A percentile compares a stretch with the other conserved stretches of the same genome.
Conservation (phyloP, 2,888 invertebrate species). For the Nymphalis polychloros region DNA sequence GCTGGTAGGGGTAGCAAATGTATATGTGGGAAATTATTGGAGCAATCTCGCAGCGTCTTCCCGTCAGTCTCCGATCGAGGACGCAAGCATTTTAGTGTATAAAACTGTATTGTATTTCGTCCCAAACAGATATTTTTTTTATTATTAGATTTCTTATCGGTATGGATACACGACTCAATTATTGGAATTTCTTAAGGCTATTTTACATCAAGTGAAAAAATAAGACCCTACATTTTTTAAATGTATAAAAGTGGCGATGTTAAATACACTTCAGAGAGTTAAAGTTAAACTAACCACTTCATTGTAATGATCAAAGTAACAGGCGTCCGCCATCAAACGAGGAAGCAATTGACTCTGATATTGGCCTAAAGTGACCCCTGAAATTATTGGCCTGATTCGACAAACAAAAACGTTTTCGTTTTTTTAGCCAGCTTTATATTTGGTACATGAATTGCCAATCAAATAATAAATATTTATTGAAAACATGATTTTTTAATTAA, state of each 20-base stretch:
- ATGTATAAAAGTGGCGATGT: background rate
- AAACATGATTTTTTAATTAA: background rate
- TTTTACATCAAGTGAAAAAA: no score
- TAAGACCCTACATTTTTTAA: background rate
- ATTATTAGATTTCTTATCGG: no score
- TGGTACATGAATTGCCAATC: background rate
- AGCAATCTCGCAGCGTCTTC: no score
- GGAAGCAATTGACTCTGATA: conserved; percentile 46
- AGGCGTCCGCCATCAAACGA: conserved; percentile 36
- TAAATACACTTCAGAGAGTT: background rate
- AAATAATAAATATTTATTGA: background rate
- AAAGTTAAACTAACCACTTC: conserved; percentile 7
- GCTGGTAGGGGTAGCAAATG: no score
- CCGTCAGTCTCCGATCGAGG: no score
- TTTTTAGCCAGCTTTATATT: conserved; percentile 8
- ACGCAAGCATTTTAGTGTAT: no score
- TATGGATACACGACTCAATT: no score
- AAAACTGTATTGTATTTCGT: no score
- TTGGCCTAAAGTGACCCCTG: conserved; percentile 37
- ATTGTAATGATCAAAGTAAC: conserved; percentile 15
- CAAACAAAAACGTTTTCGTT: conserved; percentile 31
- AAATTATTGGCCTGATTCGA: conserved; percentile 42
- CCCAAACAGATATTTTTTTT: no score
- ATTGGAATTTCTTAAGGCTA: no score
- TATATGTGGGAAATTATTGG: no score